Evolutionary conservation across 1,140 invertebrate species (phyloP), one percentile per base, ranked within the genome.

Genomic region (Drosophila azteca): DNA sequence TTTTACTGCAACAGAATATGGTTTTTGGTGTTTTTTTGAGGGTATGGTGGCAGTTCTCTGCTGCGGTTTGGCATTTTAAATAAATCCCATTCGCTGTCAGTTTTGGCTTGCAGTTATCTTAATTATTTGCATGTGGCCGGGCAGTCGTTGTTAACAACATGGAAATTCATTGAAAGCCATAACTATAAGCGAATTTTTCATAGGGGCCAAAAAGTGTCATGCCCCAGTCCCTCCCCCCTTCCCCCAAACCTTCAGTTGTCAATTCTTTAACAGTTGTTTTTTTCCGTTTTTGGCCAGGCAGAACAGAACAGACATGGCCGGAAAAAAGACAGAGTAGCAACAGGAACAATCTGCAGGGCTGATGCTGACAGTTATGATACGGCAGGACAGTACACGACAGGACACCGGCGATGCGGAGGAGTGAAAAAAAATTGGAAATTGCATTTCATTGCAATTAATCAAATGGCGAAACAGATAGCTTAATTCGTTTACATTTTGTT

Each of bases 371-470:
- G 53, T 74, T 74, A 79, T 79, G 77, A 77, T 61, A 77, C 76
- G 45, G 20, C 64, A 52, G 63, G 55, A 52, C 29, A 43, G 6
- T 46, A 41, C 41, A 54, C 22, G 20, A 48, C 29, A 52, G 20
- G 20, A 26, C 11, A 35, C 9, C 49, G 22, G 53, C 29, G 0
- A 24, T 3, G 43, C 1, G 20, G 3, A 22, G 22, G 26, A 20
- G 6, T 6, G 17, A 0, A 29, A 22, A 31, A 67, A 61, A 57
- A 26, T 55, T 43, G 65, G 49, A 65, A 68, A 79, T 74, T 75
- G 44, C 71, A 65, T 76, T 75, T 63, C 63, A 83, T 77, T 69
- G 60, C 82, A 84, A 85, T 84, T 84, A 84, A 84, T 84, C 81
- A 83, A 79, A 84, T 54, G 55, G 61, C 45, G 61, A 57, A 78